Evolutionary conservation across 2,888 invertebrate species (phyloP), one percentile per base, ranked within the genome.

Genomic region (Colletes collaris): DNA sequence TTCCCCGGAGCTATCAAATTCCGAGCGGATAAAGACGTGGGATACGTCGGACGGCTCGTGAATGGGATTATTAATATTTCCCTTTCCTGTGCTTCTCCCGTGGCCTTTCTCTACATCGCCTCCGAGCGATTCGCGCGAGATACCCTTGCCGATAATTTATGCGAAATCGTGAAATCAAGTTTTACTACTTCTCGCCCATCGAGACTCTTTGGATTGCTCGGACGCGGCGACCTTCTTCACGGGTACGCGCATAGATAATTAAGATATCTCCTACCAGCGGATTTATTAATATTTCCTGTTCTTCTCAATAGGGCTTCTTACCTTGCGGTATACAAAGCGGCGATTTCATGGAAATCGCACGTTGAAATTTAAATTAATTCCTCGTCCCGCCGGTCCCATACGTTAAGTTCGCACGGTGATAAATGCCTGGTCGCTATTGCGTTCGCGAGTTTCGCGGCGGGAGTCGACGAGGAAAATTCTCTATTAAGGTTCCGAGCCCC

Each of bases 131-230:
- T 65, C 83, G 80, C 73, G 79, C 59, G 76, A 78, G 82, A 75
- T 79, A 77, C 82, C 79, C 79, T 83, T 75, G 75, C 78, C 82
- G 82, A 83, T 90, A 89, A 89, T 89, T 89, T 88, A 89, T 89
- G 79, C 85, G 82, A 86, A 89, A 89, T 89, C 89, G 86, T 88
- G 87, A 89, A 90, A 90, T 90, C 90, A 86, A 88, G 90, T 87
- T 88, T 90, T 88, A 88, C 88, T 86, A 86, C 90, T 88, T 84
- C 85, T 83, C 78, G 78, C 79, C 78, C 82, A 76, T 85, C 82
- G 79, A 77, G 83, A 78, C 75, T 70, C 75, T 76, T 78, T 73
- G 44, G 64, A 59, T 52, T 62, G 50, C 62, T 65, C 40, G 50
- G 44, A 46, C 44, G 44, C 37, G 71, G 81, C 80, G 81, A 80